Conservation (phyloP, 2,113 vertebrate genomes). For the Actenoides lindsayi region DNA sequence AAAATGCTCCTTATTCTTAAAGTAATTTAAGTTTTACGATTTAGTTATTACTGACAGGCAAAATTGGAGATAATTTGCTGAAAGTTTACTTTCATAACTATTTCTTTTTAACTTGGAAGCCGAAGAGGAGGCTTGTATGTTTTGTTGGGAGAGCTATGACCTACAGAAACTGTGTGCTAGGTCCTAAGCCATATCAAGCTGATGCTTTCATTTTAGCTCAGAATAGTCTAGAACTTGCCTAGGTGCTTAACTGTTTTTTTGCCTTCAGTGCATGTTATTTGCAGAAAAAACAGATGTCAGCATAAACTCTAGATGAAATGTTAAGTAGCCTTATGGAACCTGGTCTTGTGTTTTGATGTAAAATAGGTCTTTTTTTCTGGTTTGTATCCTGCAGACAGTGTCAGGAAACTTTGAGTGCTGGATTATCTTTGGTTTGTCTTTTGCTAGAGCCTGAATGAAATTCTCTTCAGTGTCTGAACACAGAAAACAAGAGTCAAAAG, state of each 20-base stretch:
- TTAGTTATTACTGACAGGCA: not conserved
- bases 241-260: not conserved
- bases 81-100: not conserved
- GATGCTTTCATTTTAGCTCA: not conserved
- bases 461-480: not conserved
- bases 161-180: not conserved
- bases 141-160: not conserved
- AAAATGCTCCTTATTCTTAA: conserved; percentile 1
- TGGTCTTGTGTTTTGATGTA: not conserved
- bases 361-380: not conserved
- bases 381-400: not conserved
- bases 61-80: conserved; percentile 3
- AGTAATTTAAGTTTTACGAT: not conserved
- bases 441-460: not conserved
- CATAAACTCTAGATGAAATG: not conserved
- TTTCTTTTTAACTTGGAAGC: not conserved
- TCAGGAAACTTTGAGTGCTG: not conserved
- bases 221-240: not conserved
- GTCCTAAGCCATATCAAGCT: not conserved
- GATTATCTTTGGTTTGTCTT: not conserved
- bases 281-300: not conserved
- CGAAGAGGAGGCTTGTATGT: not conserved
- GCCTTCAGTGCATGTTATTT: not conserved
- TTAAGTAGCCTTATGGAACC: not conserved
- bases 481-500: not conserved